phyloP scores from a whole-genome alignment of 35 echinoderm and acorn worm species.

The Stichopus chloronotus region DNA sequence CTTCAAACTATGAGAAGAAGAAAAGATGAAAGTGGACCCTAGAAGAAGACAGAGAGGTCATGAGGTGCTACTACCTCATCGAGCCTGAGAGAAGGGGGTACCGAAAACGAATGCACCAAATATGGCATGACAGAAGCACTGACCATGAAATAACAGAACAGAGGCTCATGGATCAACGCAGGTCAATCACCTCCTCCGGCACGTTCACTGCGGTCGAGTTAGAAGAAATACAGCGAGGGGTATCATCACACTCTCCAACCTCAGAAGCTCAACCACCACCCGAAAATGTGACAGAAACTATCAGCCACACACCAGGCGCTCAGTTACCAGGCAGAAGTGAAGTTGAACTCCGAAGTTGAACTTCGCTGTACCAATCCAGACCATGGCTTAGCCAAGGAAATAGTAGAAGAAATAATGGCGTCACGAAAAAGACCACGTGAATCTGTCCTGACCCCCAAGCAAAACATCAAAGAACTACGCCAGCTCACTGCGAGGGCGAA shows the following conservation, averaged over 20 bases:
- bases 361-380: too few species aligned
- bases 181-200: not conserved
- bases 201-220: not conserved
- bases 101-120: slow-evolving; percentile 8
- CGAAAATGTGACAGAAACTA: not conserved
- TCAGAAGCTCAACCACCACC: not conserved
- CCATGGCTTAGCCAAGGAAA: too few species aligned
- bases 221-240: not conserved
- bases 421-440: not conserved
- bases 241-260: not conserved
- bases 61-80: slow-evolving; percentile 19
- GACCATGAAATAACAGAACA: too few species aligned
- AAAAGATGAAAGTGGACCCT: too few species aligned
- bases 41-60: too few species aligned
- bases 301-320: too few species aligned
- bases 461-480: not conserved
- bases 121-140: not conserved
- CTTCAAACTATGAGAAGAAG: too few species aligned
- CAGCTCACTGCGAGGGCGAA: too few species aligned
- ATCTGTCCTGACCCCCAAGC: not conserved
- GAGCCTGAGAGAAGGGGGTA: slow-evolving; percentile 2
- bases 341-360: too few species aligned
- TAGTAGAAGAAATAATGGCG: too few species aligned
- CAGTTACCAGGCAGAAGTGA: too few species aligned
- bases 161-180: too few species aligned